Conservation (phyloP, 2,113 vertebrate genomes). For the Corythaixoides concolor region DNA sequence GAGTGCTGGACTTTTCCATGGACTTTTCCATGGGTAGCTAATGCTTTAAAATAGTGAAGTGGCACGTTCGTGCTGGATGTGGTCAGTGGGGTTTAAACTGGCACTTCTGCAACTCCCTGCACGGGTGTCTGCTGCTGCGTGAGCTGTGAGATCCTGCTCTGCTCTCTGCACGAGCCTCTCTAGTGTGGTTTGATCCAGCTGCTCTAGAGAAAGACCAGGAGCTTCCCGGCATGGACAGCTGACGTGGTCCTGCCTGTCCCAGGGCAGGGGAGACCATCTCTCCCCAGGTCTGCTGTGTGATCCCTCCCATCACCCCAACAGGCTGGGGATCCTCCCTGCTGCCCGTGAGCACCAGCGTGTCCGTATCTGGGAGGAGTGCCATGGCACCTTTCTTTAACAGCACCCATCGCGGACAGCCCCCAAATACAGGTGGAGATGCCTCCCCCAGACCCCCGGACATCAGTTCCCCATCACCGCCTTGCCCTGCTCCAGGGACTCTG, state of each 20-base stretch:
- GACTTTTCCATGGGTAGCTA: not conserved
- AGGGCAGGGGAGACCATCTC: not conserved
- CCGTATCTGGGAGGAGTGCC: rapidly evolving
- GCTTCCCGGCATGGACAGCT: not conserved
- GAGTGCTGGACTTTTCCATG: not conserved
- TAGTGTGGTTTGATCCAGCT: not conserved
- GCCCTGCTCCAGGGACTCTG: not conserved
- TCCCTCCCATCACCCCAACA: rapidly evolving
- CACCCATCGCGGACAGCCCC: rapidly evolving
- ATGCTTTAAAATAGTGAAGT: not conserved
- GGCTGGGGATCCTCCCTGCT: not conserved
- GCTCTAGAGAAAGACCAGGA: not conserved
- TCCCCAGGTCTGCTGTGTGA: not conserved
- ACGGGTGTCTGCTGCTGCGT: not conserved
- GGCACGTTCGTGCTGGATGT: not conserved
- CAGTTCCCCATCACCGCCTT: not conserved
- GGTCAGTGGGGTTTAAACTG: not conserved
- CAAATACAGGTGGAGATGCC: not conserved
- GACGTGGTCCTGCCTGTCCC: not conserved
- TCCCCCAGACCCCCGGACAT: not conserved
- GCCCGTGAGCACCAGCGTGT: not conserved
- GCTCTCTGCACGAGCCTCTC: not conserved
- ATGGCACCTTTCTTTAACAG: not conserved
- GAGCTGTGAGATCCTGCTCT: not conserved
- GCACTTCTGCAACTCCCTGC: not conserved